phyloP scores from a whole-genome alignment of 2,888 invertebrate genomes.

The Pegoplata infirma region DNA sequence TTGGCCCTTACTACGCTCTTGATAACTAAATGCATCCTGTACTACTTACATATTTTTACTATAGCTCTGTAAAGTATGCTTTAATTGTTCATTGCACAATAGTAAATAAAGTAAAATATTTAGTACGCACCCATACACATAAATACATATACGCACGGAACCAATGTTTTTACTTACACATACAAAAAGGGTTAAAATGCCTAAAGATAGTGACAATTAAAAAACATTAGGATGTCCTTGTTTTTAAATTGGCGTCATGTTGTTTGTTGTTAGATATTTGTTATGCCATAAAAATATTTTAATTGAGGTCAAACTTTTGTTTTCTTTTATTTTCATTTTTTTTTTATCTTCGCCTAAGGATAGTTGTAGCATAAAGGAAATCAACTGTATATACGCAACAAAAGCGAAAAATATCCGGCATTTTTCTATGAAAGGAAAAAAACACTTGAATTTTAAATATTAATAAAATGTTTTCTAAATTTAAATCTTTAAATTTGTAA shows the following conservation, averaged over 20 bases:
- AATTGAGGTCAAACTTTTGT: slow-evolving; percentile 54
- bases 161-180: neutral
- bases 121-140: no score
- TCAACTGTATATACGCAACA: slow-evolving; percentile 11
- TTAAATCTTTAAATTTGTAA: no score
- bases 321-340: slow-evolving; percentile 8
- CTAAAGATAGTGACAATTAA: slow-evolving; percentile 59
- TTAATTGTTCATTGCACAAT: neutral
- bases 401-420: neutral
- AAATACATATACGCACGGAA: neutral
- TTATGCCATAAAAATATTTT: slow-evolving; percentile 44
- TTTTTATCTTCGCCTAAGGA: neutral
- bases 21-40: no score
- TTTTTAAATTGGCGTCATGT: slow-evolving; percentile 57
- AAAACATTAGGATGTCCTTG: slow-evolving; percentile 55
- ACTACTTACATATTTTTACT: no score
- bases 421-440: no score
- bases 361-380: slow-evolving; percentile 20
- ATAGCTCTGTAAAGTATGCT: neutral
- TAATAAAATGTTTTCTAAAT: no score
- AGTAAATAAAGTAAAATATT: neutral
- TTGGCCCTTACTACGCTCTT: no score
- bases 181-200: slow-evolving; percentile 52
- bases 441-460: no score
- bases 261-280: slow-evolving; percentile 43